Percentiles rank a stretch among this genome's conserved stretches.
Evolutionary conservation across 2,888 invertebrate species (phyloP).

Genomic region (Erebia ligea): DNA sequence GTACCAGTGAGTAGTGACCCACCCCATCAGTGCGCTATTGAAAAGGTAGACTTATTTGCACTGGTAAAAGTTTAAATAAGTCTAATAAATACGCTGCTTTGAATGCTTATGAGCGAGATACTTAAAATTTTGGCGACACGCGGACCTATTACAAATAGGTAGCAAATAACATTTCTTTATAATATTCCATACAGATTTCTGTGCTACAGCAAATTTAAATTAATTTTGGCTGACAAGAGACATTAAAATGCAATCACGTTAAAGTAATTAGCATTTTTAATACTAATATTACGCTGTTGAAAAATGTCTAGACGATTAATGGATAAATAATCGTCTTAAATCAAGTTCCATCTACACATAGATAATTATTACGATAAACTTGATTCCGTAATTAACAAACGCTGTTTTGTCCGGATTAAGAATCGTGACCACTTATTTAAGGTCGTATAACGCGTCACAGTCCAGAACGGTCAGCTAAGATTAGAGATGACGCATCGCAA

Average conservation of each 20-base stretch:
- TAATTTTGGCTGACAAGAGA: background rate
- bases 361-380: slow-evolving; percentile 4
- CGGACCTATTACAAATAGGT: too few species aligned
- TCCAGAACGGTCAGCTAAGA: slow-evolving; percentile 58
- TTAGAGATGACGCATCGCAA: slow-evolving; percentile 65
- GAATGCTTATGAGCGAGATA: too few species aligned
- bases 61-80: too few species aligned
- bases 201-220: background rate
- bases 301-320: background rate
- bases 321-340: slow-evolving; percentile 5
- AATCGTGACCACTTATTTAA: slow-evolving; percentile 14
- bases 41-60: too few species aligned
- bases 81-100: too few species aligned
- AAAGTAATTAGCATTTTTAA: background rate
- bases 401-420: slow-evolving; percentile 12
- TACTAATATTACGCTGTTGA: slow-evolving; percentile 9
- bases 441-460: slow-evolving; percentile 22
- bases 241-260: background rate
- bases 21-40: too few species aligned
- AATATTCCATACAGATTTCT: too few species aligned
- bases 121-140: too few species aligned
- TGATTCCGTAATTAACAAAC: slow-evolving; percentile 19
- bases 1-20: too few species aligned
- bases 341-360: slow-evolving; percentile 15
- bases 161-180: too few species aligned